Conservation (phyloP, 2,113 vertebrate genomes). For the Petrocephalus microphthalmus region DNA sequence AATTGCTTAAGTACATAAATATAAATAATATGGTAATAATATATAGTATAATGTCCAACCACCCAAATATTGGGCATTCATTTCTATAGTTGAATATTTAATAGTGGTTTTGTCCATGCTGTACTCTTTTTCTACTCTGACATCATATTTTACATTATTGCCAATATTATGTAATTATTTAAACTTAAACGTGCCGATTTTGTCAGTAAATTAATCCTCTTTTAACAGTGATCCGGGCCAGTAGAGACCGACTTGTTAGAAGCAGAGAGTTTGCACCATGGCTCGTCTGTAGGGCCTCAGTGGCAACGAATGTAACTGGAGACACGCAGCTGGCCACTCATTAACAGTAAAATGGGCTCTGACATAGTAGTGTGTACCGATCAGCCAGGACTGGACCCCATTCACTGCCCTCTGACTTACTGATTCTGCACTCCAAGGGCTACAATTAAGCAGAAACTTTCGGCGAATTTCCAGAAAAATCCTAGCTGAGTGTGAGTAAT, state of each 20-base stretch:
- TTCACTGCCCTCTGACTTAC: background rate
- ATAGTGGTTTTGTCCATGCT: background rate
- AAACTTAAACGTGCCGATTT: background rate
- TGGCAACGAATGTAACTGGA: slow-evolving; percentile 28
- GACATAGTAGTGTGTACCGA: slow-evolving; percentile 48
- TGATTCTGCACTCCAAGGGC: background rate
- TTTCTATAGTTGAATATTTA: background rate
- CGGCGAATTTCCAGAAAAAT: background rate
- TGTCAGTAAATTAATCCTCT: background rate
- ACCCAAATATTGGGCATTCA: background rate
- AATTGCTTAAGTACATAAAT: background rate
- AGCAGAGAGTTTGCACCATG: background rate
- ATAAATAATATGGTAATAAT: background rate
- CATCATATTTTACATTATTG: background rate
- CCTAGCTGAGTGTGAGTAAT: background rate
- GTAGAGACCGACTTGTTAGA: background rate
- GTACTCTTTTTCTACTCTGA: background rate
- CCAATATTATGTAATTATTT: background rate
- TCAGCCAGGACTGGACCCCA: slow-evolving; percentile 40
- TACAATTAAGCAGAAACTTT: background rate
- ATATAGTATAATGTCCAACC: background rate
- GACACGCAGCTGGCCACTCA: slow-evolving; percentile 35
- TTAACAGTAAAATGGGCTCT: slow-evolving; percentile 38
- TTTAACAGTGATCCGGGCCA: background rate
- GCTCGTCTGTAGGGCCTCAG: slow-evolving; percentile 18